phyloP scores from a whole-genome alignment of 2,113 vertebrate species.

The Phylloscopus trochilus region DNA sequence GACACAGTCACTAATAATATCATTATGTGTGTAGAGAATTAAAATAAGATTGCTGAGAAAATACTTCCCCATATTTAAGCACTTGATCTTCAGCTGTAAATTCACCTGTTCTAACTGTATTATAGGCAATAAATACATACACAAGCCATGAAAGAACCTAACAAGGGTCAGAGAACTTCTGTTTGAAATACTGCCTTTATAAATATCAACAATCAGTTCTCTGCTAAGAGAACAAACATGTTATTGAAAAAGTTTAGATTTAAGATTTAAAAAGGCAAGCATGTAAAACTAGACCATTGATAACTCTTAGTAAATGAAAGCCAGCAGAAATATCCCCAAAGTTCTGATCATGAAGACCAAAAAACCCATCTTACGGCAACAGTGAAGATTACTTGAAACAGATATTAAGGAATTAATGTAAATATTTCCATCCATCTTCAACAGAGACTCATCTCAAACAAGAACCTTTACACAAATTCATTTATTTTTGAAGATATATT shows the following conservation, averaged over 20 bases:
- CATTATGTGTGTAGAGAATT: background rate
- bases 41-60: background rate
- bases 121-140: background rate
- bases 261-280: background rate
- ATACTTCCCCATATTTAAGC: background rate
- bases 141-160: background rate
- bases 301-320: background rate
- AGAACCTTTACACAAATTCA: background rate
- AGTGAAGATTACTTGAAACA: background rate
- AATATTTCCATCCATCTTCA: background rate
- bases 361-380: rapidly evolving
- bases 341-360: background rate
- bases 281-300: background rate
- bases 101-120: background rate
- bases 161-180: background rate
- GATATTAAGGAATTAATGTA: background rate
- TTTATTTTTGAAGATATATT: background rate
- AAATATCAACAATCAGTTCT: background rate
- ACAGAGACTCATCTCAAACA: background rate
- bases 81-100: background rate
- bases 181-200: background rate
- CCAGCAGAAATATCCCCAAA: background rate
- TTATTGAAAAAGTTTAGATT: background rate
- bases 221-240: background rate
- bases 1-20: background rate